Evolutionary conservation across 2,797 vertebrate genomes (phyloP), one percentile per base, ranked within the genome.

Genomic region (Anguilla anguilla): DNA sequence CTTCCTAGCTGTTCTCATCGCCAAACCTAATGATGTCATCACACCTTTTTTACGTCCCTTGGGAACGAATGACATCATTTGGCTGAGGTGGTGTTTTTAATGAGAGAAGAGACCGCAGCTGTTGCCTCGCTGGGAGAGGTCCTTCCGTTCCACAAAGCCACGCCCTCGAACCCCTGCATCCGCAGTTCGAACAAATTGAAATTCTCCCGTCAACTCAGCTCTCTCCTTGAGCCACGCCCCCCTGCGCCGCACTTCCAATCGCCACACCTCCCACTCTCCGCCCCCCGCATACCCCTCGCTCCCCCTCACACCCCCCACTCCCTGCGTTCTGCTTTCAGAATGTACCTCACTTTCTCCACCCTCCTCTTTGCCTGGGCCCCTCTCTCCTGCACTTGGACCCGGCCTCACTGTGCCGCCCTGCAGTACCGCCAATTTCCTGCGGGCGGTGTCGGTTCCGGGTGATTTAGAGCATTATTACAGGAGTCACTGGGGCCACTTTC

Each of bases 401-500:
- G 0, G 15, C 28, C 25, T 10, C 28, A 11, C 11, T 15, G 25
- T 13, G 13, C 69, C 2, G n/a, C 31, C 31, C 13, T 77, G 17
- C 74, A 77, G 35, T 39, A 43, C 74, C 3, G 35, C 74, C 11
- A 43, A 43, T 77, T 3, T 39, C 11, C 74, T 77, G 17, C 31
- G 43, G 15, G 74, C 19, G 35, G 74, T 77, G 35, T 6, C 5
- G 35, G 43, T 77, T 43, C 2, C 28, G 22, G 13, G 69, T 86
- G 35, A 91, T 89, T 85, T 59, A 87, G 3, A 51, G 55, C 25
- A 55, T 86, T 86, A 84, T 89, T 59, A 61, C 35, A 43, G 4
- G 74, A 19, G 74, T 17, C 74, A 2, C 15, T 22, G 39, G 25
- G 43, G 31, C 53, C 86, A 57, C n/a, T 53, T 53, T 79, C 31